Evolutionary conservation across 2,888 invertebrate species (phyloP), one percentile per base, ranked within the genome.

Genomic region (Chloroclysta siterata): DNA sequence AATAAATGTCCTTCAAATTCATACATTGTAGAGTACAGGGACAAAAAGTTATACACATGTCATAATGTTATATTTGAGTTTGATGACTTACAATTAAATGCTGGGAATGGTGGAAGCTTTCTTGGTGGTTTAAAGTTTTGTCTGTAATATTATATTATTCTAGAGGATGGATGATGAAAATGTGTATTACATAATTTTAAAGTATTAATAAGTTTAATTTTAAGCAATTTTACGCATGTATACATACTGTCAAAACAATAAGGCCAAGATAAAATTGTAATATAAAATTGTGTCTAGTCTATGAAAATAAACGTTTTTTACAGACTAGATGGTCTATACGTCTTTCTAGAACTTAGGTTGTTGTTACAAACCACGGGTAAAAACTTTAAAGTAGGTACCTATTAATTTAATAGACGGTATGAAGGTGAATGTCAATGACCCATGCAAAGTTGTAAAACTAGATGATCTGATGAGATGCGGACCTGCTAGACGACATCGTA

Each of bases 61-160:
- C 83, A 85, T 48, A 88, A 82, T 68, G 83, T 89, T 33, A 77
- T 78, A 56, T 85, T 93, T 78, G 85, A 88, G 67, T 93, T 93
- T 85, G 89, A 92, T 70, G 93, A 93, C 69, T 73, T 86, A 61
- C 75, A 78, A 44, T 72, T 80, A 44, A 71, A 75, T 66, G 72
- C 83, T 63, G 80, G 83, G 44, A 81, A 77, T 66, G 78, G 80
- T 71, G 91, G 92, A 17, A 91, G 92, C 76, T 93, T 93, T 71
- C 78, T 93, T 29, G 85, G 83, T 73, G 89, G 89, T 0, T 77
- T 93, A 61, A 91, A 89, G 73, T 93, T 85, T 82, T 90, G 92
- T 76, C 76, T 93, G 70, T 93, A 81, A 83, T 22, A 14, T 15
- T 42, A 14, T 51, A 59, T 42, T 36, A 46, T 17, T 41, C 10